These are phyloP conservation scores for Tapirus indicus DNA, from an alignment of 2,797 vertebrate genomes.

Conservation along the genomic window DNA sequence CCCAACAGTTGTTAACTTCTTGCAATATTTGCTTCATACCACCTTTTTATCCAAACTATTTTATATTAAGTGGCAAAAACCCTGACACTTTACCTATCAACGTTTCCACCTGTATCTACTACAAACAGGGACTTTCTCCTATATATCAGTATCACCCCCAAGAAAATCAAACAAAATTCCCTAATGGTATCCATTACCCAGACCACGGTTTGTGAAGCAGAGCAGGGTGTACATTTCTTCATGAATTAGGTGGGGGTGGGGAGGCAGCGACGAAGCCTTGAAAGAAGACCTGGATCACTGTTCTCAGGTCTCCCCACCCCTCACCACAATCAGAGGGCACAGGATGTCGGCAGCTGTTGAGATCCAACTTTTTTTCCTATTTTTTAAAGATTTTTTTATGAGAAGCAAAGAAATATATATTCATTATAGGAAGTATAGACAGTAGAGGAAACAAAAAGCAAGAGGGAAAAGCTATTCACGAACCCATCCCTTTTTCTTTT, in stretches of 20 bases:
- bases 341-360: background rate
- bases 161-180: background rate
- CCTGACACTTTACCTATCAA: background rate
- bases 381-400: background rate
- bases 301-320: background rate
- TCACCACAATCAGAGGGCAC: background rate
- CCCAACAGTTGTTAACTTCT: background rate
- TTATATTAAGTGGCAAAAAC: background rate
- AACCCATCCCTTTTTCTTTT: background rate
- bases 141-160: background rate
- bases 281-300: background rate
- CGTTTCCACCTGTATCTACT: background rate
- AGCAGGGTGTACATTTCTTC: background rate
- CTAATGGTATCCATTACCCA: background rate
- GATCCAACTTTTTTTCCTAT: background rate
- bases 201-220: background rate
- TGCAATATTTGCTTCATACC: background rate
- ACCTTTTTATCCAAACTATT: background rate
- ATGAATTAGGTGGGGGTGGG: background rate
- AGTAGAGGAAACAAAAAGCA: background rate
- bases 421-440: background rate
- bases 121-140: background rate
- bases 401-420: slow-evolving; percentile 2
- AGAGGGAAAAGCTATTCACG: background rate
- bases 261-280: background rate